phyloP scores from a whole-genome alignment of 2,113 vertebrate genomes.

The Castor canadensis region DNA sequence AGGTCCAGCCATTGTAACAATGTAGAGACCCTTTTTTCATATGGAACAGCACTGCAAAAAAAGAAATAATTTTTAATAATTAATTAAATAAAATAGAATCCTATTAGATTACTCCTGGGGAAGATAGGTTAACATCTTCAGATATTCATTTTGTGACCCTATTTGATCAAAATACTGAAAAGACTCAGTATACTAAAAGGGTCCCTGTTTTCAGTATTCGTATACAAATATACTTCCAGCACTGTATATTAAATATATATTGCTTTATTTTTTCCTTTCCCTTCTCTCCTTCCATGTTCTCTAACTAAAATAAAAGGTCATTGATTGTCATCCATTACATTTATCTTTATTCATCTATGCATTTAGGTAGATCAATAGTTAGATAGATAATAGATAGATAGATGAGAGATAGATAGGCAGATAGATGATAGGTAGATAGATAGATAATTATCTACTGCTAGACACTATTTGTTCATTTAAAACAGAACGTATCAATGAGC shows the following conservation, averaged over 20 bases:
- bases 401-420: too few species aligned
- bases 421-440: too few species aligned
- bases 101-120: background rate
- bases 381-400: too few species aligned
- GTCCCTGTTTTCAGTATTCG: background rate
- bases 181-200: background rate
- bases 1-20: conserved; percentile 86
- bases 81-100: background rate
- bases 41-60: conserved; percentile 70
- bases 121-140: background rate
- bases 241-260: background rate
- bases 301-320: background rate
- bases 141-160: background rate
- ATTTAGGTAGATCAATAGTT: background rate
- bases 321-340: background rate
- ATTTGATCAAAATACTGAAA: background rate
- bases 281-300: background rate
- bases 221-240: background rate
- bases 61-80: background rate
- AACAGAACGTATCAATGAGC: background rate
- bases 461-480: background rate
- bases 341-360: background rate
- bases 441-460: background rate
- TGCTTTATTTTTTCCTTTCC: background rate
- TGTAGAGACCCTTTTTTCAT: conserved; percentile 81